A percentile compares a stretch with the other conserved stretches of the same genome.
Conservation (phyloP, 2,888 invertebrate species). For the Leptopilina syphax region DNA sequence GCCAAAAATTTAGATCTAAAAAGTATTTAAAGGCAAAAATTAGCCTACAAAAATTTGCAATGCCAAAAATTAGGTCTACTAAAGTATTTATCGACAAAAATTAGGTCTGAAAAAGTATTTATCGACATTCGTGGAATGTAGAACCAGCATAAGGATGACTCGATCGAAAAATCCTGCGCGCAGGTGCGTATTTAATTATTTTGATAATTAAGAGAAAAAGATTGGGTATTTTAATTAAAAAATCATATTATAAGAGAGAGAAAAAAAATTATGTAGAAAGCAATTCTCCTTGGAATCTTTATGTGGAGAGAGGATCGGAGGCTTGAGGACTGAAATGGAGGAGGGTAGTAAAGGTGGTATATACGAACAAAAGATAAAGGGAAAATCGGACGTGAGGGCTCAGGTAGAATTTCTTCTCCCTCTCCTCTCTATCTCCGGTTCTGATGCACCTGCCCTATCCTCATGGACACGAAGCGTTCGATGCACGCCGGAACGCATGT, state of each 20-base stretch:
- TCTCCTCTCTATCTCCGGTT: conserved; percentile 4
- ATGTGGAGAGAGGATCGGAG: neutral
- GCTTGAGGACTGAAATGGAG: neutral
- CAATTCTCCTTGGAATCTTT: conserved; percentile 2
- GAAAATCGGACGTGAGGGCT: conserved; percentile 48
- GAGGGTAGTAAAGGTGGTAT: neutral
- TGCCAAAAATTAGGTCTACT: no score
- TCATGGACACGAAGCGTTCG: conserved; percentile 43
- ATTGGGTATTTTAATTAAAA: conserved; percentile 19
- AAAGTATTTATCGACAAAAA: no score
- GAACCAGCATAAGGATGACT: no score
- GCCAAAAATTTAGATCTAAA: no score
- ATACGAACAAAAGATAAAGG: conserved; percentile 26
- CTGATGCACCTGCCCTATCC: conserved; percentile 47
- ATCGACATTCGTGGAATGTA: no score
- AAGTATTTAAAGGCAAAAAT: no score
- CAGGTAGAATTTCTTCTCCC: conserved; percentile 50
- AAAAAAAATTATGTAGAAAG: neutral
- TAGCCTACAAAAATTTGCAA: no score
- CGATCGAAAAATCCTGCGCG: no score
- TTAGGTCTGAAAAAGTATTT: no score
- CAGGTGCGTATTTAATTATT: no score
- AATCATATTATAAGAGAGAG: neutral
- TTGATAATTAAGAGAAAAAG: no score
- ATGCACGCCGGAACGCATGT: conserved; percentile 49